Evolutionary conservation across 2,888 invertebrate species (phyloP), one percentile per base, ranked within the genome.

Genomic region (Rambutsinella grinnellia): DNA sequence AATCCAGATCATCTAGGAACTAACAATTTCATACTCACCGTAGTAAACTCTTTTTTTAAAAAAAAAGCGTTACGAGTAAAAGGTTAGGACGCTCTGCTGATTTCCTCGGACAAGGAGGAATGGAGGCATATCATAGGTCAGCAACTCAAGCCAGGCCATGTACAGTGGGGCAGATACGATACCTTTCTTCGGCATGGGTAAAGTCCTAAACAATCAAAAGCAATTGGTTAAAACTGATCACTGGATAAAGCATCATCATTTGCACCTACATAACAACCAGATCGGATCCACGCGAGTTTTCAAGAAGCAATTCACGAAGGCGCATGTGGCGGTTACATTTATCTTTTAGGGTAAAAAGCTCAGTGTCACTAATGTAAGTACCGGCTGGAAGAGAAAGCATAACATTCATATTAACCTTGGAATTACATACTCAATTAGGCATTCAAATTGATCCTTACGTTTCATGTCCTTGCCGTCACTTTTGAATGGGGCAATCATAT

Each of bases 61-160:
- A n/a, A 36, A 49, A 47, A 63, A 63, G 10, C 15, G 58, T 88
- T 90, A 95, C 47, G 95, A 95, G 87, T 96, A 95, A 89, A 95
- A 95, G 21, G 95, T 95, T 78, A 95, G 89, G 71, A 95, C 95
- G 77, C 95, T 94, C 23, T 93, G 92, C 86, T 95, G 95, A 87
- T 95, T 95, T 83, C 95, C 95, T 79, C 95, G 89, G 61, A 95
- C 93, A 57, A 95, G 90, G 76, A 99, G 89, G 86, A 89, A 88
- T 0, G 98, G 97, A 49, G 96, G 97, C 88, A 98, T 90, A 84
- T 92, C 93, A 83, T 90, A 91, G 26, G 96, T 95, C 84, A 99
- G 89, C 85, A 93, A 91, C 88, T 98, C 98, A 85, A 99, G 87
- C 98, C 98, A 99, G 13, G 96, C 93, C 95, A 97, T 95, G 88